Conservation (phyloP, 2,113 vertebrate genomes). For the Calonectris borealis region DNA sequence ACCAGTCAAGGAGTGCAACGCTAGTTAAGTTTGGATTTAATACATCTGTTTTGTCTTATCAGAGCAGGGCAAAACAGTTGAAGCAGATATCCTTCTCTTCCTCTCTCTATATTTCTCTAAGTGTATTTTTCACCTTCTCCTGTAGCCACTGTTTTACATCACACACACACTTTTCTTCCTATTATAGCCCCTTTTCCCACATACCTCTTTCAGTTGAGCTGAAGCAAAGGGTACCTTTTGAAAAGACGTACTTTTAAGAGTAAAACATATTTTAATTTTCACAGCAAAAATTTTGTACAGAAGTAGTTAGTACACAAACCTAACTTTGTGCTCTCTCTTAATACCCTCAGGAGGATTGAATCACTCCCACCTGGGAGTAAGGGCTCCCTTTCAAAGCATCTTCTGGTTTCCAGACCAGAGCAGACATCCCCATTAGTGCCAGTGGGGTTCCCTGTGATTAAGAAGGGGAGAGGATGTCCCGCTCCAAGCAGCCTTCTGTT, state of each 20-base stretch:
- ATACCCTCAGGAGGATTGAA: background rate
- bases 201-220: background rate
- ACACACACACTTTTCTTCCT: background rate
- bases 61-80: background rate
- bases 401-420: background rate
- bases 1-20: background rate
- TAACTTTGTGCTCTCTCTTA: background rate
- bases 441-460: fast-evolving
- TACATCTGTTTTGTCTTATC: background rate
- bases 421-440: background rate
- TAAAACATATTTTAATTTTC: background rate
- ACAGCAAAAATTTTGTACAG: background rate
- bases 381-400: background rate
- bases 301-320: background rate
- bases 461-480: background rate
- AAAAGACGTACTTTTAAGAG: background rate
- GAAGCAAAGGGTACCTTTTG: background rate
- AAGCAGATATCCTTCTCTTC: background rate
- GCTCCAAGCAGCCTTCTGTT: background rate
- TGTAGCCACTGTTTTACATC: background rate
- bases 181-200: background rate
- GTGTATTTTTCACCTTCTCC: background rate
- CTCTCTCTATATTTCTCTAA: background rate
- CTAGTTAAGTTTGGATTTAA: background rate
- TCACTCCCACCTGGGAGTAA: background rate